Evolutionary conservation across 1,140 invertebrate species (phyloP).

Genomic region (Zaprionus africanus): DNA sequence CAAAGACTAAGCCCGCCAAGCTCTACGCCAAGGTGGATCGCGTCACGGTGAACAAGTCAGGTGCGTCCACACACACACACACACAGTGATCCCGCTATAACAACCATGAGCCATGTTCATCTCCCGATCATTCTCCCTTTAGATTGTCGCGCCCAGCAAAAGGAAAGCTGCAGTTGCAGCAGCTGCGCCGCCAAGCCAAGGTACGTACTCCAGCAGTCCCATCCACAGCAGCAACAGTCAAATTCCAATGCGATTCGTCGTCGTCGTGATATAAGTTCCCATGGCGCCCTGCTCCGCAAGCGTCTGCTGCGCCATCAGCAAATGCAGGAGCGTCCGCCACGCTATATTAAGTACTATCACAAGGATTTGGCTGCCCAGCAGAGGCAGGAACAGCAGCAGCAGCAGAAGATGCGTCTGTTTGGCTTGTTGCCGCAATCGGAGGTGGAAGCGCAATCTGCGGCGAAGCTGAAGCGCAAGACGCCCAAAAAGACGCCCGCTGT

Average conservation of each 20-base stretch:
- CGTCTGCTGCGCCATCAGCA: slow-evolving; percentile 66
- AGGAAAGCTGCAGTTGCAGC: slow-evolving; percentile 59
- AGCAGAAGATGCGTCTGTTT: slow-evolving; percentile 47
- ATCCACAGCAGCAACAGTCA: slow-evolving; percentile 2
- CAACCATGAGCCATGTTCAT: neutral
- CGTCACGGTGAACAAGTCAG: slow-evolving; percentile 62
- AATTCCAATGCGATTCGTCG: slow-evolving; percentile 65
- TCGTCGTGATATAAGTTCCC: slow-evolving; percentile 62
- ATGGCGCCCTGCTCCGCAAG: slow-evolving; percentile 51
- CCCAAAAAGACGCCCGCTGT: slow-evolving; percentile 46
- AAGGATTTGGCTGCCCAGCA: slow-evolving; percentile 59
- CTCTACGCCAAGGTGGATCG: slow-evolving; percentile 75
- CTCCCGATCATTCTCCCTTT: neutral
- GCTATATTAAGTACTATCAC: slow-evolving; percentile 69
- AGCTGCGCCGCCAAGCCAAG: slow-evolving; percentile 67
- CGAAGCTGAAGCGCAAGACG: slow-evolving; percentile 63
- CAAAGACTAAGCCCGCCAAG: slow-evolving; percentile 56
- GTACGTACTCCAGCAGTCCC: slow-evolving; percentile 60
- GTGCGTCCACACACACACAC: slow-evolving; percentile 41
- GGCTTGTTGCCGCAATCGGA: slow-evolving; percentile 31
- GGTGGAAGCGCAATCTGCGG: neutral
- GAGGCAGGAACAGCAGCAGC: slow-evolving; percentile 52
- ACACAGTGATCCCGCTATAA: neutral
- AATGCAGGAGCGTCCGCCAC: slow-evolving; percentile 64
- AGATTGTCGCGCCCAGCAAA: slow-evolving; percentile 64